phyloP scores from a whole-genome alignment of 2,113 vertebrate genomes.

The Grammomys surdaster region DNA sequence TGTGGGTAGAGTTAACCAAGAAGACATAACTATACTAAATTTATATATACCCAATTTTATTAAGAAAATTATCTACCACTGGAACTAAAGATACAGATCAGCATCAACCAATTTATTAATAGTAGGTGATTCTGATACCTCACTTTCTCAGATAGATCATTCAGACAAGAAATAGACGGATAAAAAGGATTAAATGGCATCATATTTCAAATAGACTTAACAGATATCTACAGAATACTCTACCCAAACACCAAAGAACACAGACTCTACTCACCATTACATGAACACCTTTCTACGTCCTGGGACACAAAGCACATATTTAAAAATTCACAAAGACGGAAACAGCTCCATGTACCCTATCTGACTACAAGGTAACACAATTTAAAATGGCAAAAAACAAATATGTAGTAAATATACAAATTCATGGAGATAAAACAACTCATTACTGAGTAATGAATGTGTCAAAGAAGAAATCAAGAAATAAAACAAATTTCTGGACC shows the following conservation, averaged over 20 bases:
- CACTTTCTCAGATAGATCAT: background rate
- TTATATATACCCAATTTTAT: background rate
- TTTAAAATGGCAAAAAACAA: background rate
- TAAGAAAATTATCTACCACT: background rate
- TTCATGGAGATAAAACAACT: background rate
- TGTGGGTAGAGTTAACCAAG: background rate
- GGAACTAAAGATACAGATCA: background rate
- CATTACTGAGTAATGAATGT: background rate
- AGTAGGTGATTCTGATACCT: background rate
- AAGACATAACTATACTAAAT: background rate
- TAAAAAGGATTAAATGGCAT: background rate
- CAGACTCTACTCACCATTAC: background rate
- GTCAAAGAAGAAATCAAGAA: background rate
- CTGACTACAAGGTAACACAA: background rate
- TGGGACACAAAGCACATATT: background rate
- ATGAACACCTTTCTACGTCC: background rate
- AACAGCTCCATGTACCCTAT: background rate
- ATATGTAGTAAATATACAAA: background rate
- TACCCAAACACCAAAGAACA: background rate
- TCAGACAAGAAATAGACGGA: background rate
- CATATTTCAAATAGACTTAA: background rate
- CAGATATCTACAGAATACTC: background rate
- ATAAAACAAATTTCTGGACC: background rate
- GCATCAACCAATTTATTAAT: background rate
- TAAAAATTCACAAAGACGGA: background rate